phyloP scores from a whole-genome alignment of 2,113 vertebrate genomes.

The Vulpes lagopus region DNA sequence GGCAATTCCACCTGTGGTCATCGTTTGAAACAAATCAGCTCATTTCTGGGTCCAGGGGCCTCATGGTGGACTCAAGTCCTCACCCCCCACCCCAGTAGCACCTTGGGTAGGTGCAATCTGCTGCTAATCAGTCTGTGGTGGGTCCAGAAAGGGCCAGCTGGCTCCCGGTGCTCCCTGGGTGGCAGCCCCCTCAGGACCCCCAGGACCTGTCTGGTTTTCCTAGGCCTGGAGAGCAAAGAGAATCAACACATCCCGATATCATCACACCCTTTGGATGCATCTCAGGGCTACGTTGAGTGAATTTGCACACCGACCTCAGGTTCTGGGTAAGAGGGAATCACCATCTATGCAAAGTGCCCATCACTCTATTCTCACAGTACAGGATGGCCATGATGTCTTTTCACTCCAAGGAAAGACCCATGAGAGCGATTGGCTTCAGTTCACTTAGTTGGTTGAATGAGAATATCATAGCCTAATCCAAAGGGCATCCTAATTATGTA shows the following conservation, averaged over 20 bases:
- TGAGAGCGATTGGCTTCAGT: accelerated
- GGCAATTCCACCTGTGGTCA: accelerated
- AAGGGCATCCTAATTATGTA: neutral
- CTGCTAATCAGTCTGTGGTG: neutral
- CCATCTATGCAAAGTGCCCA: accelerated
- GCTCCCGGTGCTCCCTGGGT: accelerated
- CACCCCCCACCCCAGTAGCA: accelerated
- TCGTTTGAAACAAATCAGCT: neutral
- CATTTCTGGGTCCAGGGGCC: neutral
- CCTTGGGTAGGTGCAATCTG: neutral
- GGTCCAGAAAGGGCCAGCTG: neutral
- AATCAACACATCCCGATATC: neutral
- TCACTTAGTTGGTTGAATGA: neutral
- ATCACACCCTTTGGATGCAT: neutral
- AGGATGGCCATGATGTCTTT: neutral
- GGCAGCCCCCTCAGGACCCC: too few species aligned
- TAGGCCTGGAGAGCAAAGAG: too few species aligned
- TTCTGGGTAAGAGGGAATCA: neutral
- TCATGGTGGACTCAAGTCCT: neutral
- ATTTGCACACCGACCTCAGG: neutral
- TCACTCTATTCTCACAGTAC: accelerated
- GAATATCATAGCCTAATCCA: neutral
- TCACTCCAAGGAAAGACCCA: neutral
- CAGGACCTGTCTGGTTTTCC: accelerated
- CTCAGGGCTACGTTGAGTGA: neutral